Conservation (phyloP, 2,797 vertebrate genomes). For the Sternarchorhynchus goeldii region DNA sequence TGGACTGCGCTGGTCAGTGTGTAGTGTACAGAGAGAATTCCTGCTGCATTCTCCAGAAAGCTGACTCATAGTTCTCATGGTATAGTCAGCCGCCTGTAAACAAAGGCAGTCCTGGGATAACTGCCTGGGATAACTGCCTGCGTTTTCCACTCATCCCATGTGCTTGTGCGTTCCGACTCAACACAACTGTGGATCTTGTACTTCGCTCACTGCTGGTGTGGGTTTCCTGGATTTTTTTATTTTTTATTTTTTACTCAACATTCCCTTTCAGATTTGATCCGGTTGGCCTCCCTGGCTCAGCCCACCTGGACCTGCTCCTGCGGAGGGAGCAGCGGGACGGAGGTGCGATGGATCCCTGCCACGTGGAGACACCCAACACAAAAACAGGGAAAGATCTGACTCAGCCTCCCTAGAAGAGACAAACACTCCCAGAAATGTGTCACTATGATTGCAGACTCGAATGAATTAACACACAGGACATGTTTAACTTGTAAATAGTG, state of each 20-base stretch:
- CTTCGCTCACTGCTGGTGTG: constrained; percentile 40
- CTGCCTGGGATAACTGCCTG: constrained; percentile 57
- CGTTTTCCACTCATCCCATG: constrained; percentile 53
- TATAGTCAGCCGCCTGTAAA: no score
- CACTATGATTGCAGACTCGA: constrained; percentile 34
- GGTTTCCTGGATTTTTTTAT: constrained; percentile 3
- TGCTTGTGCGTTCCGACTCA: constrained; percentile 63
- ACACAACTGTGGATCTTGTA: constrained; percentile 63
- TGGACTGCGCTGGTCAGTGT: no score
- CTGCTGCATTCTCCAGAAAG: constrained; percentile 14
- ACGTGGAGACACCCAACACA: no score
- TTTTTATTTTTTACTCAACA: neutral
- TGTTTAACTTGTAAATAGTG: constrained; percentile 83
- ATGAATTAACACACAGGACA: constrained; percentile 63
- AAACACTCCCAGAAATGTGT: constrained; percentile 29
- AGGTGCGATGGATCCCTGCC: no score
- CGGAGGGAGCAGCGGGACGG: no score
- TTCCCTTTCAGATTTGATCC: constrained; percentile 10
- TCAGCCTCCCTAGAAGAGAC: constrained; percentile 29
- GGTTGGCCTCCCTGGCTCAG: neutral
- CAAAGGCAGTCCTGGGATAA: constrained; percentile 21
- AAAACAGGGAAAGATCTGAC: neutral
- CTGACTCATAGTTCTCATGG: neutral
- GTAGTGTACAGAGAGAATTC: constrained; percentile 21
- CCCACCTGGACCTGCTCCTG: no score